Percentiles rank a stretch among this genome's conserved stretches.
Evolutionary conservation across 2,888 invertebrate species (phyloP).

Genomic region (Dinocampus coccinellae): DNA sequence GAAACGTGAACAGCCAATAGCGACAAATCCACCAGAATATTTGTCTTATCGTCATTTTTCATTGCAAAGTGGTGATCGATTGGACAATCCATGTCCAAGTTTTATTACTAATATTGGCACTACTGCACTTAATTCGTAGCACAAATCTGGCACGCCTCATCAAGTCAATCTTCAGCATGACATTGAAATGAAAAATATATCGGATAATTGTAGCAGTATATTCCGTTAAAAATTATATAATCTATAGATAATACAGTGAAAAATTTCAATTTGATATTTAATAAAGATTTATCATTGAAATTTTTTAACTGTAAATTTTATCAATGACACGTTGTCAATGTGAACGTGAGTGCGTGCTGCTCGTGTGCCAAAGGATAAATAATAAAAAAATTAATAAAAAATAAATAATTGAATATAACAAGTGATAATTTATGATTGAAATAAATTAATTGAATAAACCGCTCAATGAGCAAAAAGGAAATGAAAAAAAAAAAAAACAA

Average conservation of each 20-base stretch:
- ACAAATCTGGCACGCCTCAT: conserved; percentile 46
- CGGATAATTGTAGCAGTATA: conserved; percentile 51
- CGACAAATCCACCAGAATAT: conserved; percentile 80
- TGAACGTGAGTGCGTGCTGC: too few relatives aligned
- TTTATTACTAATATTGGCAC: conserved; percentile 66
- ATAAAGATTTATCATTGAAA: background rate
- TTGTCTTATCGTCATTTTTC: conserved; percentile 84
- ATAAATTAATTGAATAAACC: too few relatives aligned
- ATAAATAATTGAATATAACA: too few relatives aligned
- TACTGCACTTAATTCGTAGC: conserved; percentile 66
- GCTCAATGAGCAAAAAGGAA: too few relatives aligned
- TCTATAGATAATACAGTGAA: background rate
- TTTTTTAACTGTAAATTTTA: too few relatives aligned
- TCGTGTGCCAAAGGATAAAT: too few relatives aligned
- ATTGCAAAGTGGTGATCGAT: conserved; percentile 75
- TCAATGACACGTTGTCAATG: too few relatives aligned
- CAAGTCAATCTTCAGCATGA: conserved; percentile 48
- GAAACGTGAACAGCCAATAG: conserved; percentile 77
- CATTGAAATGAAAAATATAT: conserved; percentile 61
- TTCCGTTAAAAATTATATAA: conserved; percentile 44
- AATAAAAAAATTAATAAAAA: too few relatives aligned
- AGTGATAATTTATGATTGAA: too few relatives aligned
- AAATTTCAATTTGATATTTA: background rate
- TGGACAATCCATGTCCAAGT: conserved; percentile 65
- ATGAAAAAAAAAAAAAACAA: background rate